Evolutionary conservation across 1,140 invertebrate genomes (phyloP), one percentile per base, ranked within the genome.

Genomic region (Lutraria rhynchaena): DNA sequence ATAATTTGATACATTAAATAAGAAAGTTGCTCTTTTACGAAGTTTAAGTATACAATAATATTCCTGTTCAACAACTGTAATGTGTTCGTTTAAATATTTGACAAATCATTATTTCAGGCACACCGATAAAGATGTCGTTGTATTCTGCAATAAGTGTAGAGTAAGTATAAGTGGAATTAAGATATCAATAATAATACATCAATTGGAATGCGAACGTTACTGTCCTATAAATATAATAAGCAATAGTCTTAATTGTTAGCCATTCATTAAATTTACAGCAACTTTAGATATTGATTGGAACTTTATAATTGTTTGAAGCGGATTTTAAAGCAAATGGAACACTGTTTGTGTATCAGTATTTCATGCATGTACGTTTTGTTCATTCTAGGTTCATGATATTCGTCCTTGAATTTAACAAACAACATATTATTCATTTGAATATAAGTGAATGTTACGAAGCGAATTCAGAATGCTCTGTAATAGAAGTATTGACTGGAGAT

Each of bases 381-480:
- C 11, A 19, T 44, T 65, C 5, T 1, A 65, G 61, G 9, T 65
- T 65, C 22, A 7, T 24, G 37, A 65, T 65, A 41, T 22, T 44
- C n/a, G 22, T 44, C 46, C 37, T 44, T 24, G 35, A 27, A 44
- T 24, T 41, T 11, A 51, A 7, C 9, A 22, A 13, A 2, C 13
- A 41, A 31, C 65, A 51, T 24, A 19, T 49, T n/a, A 53, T 70
- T 3, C 33, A 29, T 24, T 17, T 73, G 31, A 53, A 73, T 49
- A 73, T 57, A 19, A 73, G 53, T 31, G 70, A 73, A 22, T 73
- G 70, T 37, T 73, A 58, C 27, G 70, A 73, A 41, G 15, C 70
- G 3, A 22, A 55, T n/a, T n/a, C 31, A 7, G 11, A 3, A 55
- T 73, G 70, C 27, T 24, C 33, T 57, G 9, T 13, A 41, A 37